phyloP scores from a whole-genome alignment of 2,888 invertebrate species.

The Tenthredo scrophulariae region DNA sequence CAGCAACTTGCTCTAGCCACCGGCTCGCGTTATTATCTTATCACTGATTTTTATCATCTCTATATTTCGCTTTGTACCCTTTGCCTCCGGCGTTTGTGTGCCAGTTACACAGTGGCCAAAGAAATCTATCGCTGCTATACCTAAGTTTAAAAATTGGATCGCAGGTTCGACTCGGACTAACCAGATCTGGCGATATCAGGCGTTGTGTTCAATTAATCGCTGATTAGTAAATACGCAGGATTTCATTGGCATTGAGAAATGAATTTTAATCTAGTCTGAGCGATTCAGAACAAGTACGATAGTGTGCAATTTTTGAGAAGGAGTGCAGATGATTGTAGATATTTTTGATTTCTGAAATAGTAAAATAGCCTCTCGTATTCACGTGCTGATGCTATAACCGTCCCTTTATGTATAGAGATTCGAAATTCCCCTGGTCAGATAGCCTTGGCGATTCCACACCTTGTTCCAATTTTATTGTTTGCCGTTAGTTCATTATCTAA shows the following conservation, averaged over 20 bases:
- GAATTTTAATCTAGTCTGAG: no score
- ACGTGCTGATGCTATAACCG: not conserved
- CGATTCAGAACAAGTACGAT: not conserved
- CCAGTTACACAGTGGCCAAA: not conserved
- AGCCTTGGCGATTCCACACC: not conserved
- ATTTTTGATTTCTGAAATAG: not conserved
- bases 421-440: not conserved
- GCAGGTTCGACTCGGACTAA: not conserved
- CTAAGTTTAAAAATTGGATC: not conserved
- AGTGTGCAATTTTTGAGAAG: not conserved
- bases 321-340: not conserved
- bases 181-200: slow-evolving; percentile 26
- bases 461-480: slow-evolving; percentile 34
- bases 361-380: not conserved
- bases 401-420: not conserved
- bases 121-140: not conserved
- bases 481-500: slow-evolving; percentile 36
- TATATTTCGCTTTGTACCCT: slow-evolving; percentile 14
- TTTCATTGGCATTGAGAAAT: not conserved
- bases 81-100: not conserved
- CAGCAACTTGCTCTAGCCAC: slow-evolving; percentile 18
- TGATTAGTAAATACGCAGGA: slow-evolving; percentile 9
- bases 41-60: slow-evolving; percentile 41
- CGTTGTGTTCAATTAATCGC: slow-evolving; percentile 33
- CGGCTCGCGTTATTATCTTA: slow-evolving; percentile 38